These are phyloP conservation scores for Oriolus oriolus DNA, from an alignment of 2,113 vertebrate species.

Conservation along the genomic window DNA sequence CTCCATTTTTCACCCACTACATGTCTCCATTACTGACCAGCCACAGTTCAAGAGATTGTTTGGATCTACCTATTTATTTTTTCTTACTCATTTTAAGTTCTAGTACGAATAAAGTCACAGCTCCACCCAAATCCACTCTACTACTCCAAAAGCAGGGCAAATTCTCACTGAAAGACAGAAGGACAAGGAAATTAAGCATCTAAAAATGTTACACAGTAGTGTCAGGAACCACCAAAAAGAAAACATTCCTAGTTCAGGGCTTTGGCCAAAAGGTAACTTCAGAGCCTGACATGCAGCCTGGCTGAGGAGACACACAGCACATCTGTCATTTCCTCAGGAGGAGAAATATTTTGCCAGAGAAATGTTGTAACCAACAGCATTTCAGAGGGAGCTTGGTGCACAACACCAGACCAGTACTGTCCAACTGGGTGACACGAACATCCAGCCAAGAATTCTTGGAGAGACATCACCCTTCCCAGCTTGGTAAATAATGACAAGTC, in stretches of 20 bases:
- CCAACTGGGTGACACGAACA: not conserved
- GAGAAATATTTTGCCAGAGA: not conserved
- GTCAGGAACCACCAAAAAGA: not conserved
- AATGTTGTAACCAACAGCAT: not conserved
- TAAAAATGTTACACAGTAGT: not conserved
- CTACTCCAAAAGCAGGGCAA: not conserved
- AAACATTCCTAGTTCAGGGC: not conserved
- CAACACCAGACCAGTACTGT: not conserved
- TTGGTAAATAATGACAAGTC: not conserved
- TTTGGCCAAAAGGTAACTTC: not conserved
- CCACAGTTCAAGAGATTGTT: not conserved
- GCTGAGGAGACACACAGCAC: not conserved
- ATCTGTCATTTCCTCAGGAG: not conserved
- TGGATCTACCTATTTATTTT: not conserved
- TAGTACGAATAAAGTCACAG: not conserved
- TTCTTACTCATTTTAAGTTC: not conserved
- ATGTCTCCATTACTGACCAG: not conserved
- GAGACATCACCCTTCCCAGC: not conserved
- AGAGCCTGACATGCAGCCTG: fast-evolving
- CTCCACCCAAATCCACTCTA: not conserved
- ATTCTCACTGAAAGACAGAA: not conserved
- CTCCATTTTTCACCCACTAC: not conserved
- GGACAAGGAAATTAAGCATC: not conserved
- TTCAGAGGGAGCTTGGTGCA: not conserved
- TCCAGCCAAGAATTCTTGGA: not conserved